Evolutionary conservation across 2,113 vertebrate genomes (phyloP), one percentile per base, ranked within the genome.

Genomic region (Cavia aperea): DNA sequence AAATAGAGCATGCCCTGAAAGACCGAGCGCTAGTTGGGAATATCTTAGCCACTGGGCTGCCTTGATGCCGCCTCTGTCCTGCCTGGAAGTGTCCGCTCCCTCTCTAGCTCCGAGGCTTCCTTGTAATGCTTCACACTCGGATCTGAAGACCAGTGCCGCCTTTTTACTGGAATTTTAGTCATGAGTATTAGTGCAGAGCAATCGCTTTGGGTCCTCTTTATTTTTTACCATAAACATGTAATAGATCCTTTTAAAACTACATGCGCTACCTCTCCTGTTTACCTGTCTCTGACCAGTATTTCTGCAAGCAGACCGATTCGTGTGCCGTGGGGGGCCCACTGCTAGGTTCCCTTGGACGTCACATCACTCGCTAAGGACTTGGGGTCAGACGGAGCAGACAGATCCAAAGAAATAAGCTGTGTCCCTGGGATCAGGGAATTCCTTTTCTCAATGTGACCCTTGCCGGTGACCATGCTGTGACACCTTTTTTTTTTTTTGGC

Each of bases 1-100:
- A 98, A 0, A 96, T 99, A 2, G 99, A 99, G 82, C 98, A 98
- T 56, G 98, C 98, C 9, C 97, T 99, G 95, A 99, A 99, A 96
- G 99, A 99, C 70, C 97, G 96, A 0, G 96, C 97, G 0, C 98
- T 99, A 79, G 94, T 99, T 90, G 99, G 99, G 75, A 99, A 97
- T 97, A 98, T 99, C 96, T 97, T 99, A 68, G 97, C 98, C 2
- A 97, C 96, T 11, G 98, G 98, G 2, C 98, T 98, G 88, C 96
- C 97, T 9, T 98, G 92, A 84, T 24, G 24, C 54, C 46, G 43
- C 49, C 65, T 75, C 24, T 36, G 29, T 8, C 26, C 13, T 18
- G 72, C 58, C 63, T 0, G 3, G 36, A 78, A 60, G 68, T 51
- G 36, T 66, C 91, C 26, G 7, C 39, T 58, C 68, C 54, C 81